Conservation (phyloP, 2,797 vertebrate genomes). For the Enteromius fasciolatus region DNA sequence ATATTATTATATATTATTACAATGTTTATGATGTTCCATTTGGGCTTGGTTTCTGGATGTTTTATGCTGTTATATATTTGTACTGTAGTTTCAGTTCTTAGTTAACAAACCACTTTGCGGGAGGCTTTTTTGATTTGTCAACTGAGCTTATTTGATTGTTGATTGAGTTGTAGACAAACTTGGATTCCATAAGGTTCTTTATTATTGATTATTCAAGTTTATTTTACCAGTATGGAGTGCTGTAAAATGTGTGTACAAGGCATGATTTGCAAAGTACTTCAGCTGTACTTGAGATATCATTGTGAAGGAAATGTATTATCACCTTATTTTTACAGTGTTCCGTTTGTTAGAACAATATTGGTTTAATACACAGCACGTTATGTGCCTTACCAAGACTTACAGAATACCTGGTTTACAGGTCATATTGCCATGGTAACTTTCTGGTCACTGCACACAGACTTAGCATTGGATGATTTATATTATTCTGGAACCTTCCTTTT, state of each 20-base stretch:
- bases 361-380: constrained; percentile 76
- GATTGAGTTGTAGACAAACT: constrained; percentile 54
- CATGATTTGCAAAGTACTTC: constrained; percentile 80
- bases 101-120: constrained; percentile 76
- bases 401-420: constrained; percentile 60
- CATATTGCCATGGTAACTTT: constrained; percentile 60
- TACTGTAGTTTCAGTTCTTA: constrained; percentile 77
- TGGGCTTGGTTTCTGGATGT: constrained; percentile 78
- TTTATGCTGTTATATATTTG: constrained; percentile 80
- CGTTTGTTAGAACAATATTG: constrained; percentile 70
- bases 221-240: constrained; percentile 73
- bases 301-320: constrained; percentile 71
- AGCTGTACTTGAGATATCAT: constrained; percentile 69
- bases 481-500: constrained; percentile 40
- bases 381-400: constrained; percentile 81
- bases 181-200: constrained; percentile 57
- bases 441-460: constrained; percentile 54
- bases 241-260: constrained; percentile 79
- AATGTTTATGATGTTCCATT: constrained; percentile 80
- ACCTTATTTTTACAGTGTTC: constrained; percentile 71
- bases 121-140: constrained; percentile 64
- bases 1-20: constrained; percentile 81
- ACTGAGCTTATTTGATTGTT: constrained; percentile 55
- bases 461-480: constrained; percentile 52
- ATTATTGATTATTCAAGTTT: constrained; percentile 75